Conservation (phyloP, 2,888 invertebrate species). For the Protodeltote pygarga region DNA sequence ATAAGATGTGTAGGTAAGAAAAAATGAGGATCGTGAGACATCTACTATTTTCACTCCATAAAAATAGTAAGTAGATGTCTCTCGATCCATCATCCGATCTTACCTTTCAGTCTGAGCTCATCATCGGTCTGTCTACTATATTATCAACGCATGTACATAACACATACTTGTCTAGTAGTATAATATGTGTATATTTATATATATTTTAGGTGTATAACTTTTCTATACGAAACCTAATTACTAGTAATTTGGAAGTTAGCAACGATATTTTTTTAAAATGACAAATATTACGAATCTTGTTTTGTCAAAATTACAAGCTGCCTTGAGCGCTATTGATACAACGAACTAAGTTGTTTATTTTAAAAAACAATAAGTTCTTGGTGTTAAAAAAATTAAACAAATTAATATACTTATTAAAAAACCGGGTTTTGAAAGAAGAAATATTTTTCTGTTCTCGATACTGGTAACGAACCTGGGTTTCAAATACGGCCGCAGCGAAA, state of each 20-base stretch:
- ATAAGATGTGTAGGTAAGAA: too few species aligned
- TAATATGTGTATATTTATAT: conserved; percentile 29
- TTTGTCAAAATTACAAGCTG: conserved; percentile 13
- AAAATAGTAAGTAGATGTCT: too few species aligned
- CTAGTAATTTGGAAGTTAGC: conserved; percentile 28
- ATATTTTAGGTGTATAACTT: conserved; percentile 25
- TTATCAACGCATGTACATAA: too few species aligned
- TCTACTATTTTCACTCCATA: too few species aligned
- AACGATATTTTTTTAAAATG: conserved; percentile 36
- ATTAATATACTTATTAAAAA: too few species aligned
- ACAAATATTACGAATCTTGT: conserved; percentile 20
- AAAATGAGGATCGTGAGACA: too few species aligned
- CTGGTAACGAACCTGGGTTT: too few species aligned
- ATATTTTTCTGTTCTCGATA: conserved; percentile 73
- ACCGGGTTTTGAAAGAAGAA: conserved; percentile 68
- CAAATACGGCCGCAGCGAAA: too few species aligned
- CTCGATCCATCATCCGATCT: conserved; percentile 20
- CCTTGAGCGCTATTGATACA: conserved; percentile 41
- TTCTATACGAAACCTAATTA: conserved; percentile 7
- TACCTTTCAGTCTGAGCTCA: conserved; percentile 14
- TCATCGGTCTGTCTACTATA: too few species aligned
- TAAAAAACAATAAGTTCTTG: conserved; percentile 21
- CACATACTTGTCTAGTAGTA: too few species aligned
- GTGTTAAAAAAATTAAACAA: too few species aligned
- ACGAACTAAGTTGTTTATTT: conserved; percentile 53